Conservation (phyloP, 2,113 vertebrate species). For the Chaetura pelagica region DNA sequence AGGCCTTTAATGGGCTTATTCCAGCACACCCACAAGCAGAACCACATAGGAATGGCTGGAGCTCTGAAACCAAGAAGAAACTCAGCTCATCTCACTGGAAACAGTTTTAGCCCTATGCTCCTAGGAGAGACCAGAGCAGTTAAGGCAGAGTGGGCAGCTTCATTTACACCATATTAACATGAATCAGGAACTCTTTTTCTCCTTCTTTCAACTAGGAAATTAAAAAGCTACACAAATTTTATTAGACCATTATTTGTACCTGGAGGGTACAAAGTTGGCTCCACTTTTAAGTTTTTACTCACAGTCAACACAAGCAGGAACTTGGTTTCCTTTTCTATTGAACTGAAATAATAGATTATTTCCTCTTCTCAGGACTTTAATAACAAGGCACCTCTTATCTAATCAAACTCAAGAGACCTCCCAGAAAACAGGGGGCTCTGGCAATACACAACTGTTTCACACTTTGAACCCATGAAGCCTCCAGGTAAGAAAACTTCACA, state of each 20-base stretch:
- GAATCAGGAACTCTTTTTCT: not conserved
- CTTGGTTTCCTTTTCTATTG: not conserved
- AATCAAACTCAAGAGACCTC: not conserved
- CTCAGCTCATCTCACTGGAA: not conserved
- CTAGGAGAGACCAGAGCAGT: not conserved
- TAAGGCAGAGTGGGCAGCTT: not conserved
- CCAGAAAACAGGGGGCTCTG: not conserved
- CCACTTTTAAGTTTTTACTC: not conserved
- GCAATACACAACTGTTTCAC: not conserved
- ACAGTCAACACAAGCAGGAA: not conserved
- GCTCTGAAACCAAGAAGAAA: not conserved
- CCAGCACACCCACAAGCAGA: not conserved
- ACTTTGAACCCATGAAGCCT: not conserved
- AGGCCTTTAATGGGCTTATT: not conserved
- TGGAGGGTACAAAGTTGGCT: not conserved
- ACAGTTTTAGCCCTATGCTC: not conserved
- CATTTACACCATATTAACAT: not conserved
- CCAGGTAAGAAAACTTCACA: not conserved
- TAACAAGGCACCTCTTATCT: not conserved
- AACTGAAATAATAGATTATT: not conserved
- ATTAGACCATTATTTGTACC: too few species aligned
- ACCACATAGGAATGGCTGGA: accelerated
- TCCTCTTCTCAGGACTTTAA: not conserved
- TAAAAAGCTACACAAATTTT: not conserved
- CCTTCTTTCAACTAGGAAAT: not conserved